Base-by-base conservation (phyloP, 2,797 vertebrate species). In the Pogonophryne albipinna region DNA sequence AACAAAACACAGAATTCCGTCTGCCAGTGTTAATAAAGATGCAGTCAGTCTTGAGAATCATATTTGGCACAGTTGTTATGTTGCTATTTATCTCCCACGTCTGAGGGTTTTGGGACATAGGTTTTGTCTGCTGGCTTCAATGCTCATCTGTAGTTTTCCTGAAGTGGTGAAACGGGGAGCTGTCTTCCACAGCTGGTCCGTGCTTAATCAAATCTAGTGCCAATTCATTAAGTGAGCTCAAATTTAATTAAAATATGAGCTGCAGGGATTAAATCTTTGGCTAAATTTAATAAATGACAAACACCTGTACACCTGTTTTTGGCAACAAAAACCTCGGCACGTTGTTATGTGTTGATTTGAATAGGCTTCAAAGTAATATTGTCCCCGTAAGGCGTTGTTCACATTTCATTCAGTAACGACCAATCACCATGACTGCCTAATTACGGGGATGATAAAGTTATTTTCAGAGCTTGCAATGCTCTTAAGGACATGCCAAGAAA, bases 271-370 rank as follows among this genome's bases (percentile, higher is more conserved):
- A n/a, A 85, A 90, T 94, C 87, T 89, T 87, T 82, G 87, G 85
- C 86, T 83, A 88, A 89, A 93, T 91, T 77, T 90, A 92, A 94
- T 93, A 92, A 93, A 89, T 87, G 84, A 90, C 87, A 90, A 93
- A 95, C 94, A 95, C 93, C 93, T 95, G 93, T 92, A 91, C 90
- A 88, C 82, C 83, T 84, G 85, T 78, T 85, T 88, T 85, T 94
- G 93, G 91, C 91, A 91, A 84, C 44, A 72, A 76, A 65, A 61
- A 14, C 74, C 59, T 38, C 55, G 74, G 85, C 82, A 66, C 20
- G 50, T 77, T 78, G 66, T 87, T 88, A 91, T 93, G 71, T 78
- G 80, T 76, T 82, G 74, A 94, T 92, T 91, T 90, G 79, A 85
- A 88, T 70, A 59, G 70, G 72, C 78, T 84, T 90, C 75, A 74